These are phyloP conservation scores for Forbesichthys agassizii DNA, from an alignment of 2,113 vertebrate species.

Conservation along the genomic window DNA sequence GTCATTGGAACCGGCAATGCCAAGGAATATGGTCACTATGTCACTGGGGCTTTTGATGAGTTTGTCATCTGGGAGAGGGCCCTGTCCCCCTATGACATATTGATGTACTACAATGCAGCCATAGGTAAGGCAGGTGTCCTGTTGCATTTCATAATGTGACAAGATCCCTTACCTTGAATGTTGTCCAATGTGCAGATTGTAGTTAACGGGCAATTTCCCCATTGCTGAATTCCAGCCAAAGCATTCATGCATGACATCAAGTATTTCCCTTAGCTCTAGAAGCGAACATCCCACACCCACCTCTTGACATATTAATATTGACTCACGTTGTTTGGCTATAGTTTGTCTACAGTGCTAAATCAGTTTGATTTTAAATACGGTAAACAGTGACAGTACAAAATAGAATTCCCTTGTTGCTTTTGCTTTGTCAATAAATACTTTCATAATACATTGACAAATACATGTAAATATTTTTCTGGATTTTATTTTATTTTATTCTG, in stretches of 20 bases:
- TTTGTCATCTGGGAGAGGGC: slow-evolving; percentile 95
- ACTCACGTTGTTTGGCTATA: too few relatives aligned
- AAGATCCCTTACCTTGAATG: slow-evolving; percentile 21
- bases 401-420: too few relatives aligned
- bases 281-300: neutral
- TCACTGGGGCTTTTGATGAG: slow-evolving; percentile 88
- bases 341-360: slow-evolving; percentile 26
- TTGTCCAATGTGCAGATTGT: slow-evolving; percentile 24
- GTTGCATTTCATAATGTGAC: slow-evolving; percentile 4
- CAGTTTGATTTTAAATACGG: slow-evolving; percentile 45
- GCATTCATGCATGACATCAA: slow-evolving; percentile 45
- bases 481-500: too few relatives aligned
- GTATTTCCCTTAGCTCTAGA: slow-evolving; percentile 25
- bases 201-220: slow-evolving; percentile 56
- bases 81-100: slow-evolving; percentile 79
- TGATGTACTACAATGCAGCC: slow-evolving; percentile 86
- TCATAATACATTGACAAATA: too few relatives aligned
- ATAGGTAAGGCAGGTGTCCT: slow-evolving; percentile 74
- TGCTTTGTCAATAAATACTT: too few relatives aligned
- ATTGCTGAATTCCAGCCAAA: slow-evolving; percentile 36
- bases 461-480: too few relatives aligned
- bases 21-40: slow-evolving; percentile 59
- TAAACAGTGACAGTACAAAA: slow-evolving; percentile 8
- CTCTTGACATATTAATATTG: neutral
- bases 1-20: slow-evolving; percentile 77